Percentiles rank a stretch among this genome's conserved stretches.
Evolutionary conservation across 2,113 vertebrate genomes (phyloP).

Genomic region (Hypomesus transpacificus): DNA sequence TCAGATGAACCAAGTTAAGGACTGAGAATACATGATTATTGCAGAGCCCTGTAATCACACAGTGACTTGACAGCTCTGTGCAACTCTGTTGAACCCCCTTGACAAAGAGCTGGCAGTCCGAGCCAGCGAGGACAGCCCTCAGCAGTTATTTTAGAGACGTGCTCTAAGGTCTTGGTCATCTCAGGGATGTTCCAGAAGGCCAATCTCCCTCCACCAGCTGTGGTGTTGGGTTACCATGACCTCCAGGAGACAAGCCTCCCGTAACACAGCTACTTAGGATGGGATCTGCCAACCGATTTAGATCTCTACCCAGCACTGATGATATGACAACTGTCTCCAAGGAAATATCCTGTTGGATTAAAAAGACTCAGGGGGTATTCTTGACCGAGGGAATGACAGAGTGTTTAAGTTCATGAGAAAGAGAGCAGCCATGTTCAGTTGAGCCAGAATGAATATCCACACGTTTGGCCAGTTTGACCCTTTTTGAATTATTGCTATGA

Average conservation of each 20-base stretch:
- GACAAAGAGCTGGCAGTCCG: neutral
- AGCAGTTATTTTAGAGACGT: constrained; percentile 51
- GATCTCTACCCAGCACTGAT: neutral
- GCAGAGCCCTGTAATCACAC: neutral
- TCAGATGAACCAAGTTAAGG: constrained; percentile 12
- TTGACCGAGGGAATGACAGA: neutral
- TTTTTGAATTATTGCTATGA: no score
- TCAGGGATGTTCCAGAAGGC: constrained; percentile 49
- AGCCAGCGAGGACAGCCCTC: neutral
- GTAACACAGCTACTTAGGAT: constrained; percentile 41
- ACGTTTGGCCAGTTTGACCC: no score
- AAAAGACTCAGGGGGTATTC: neutral
- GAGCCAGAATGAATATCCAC: no score
- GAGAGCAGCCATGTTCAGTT: no score
- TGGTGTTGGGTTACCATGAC: constrained; percentile 57
- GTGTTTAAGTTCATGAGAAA: no score
- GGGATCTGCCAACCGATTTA: constrained; percentile 39
- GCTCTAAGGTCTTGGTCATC: constrained; percentile 53
- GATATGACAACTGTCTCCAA: constrained; percentile 35
- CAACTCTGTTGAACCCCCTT: neutral
- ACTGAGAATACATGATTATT: neutral
- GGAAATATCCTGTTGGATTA: constrained; percentile 13
- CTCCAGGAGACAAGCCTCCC: constrained; percentile 34
- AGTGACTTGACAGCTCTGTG: constrained; percentile 8
- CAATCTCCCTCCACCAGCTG: constrained; percentile 26